Evolutionary conservation across 2,113 vertebrate genomes (phyloP).

Genomic region (Nothoprocta pentlandii): DNA sequence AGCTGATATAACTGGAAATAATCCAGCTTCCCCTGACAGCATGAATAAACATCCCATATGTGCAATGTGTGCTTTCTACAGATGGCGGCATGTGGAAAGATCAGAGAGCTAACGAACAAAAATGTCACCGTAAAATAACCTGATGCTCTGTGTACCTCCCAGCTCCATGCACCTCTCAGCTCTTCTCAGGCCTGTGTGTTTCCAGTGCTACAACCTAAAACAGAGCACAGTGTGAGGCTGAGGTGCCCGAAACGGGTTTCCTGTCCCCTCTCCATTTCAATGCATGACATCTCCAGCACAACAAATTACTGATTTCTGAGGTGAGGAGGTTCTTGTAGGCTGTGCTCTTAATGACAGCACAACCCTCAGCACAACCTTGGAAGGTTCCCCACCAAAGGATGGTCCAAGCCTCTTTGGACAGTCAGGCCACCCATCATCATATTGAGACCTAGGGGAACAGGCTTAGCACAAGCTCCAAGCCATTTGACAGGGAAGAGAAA

Average conservation of each 20-base stretch:
- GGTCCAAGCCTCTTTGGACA: background rate
- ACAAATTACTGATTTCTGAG: background rate
- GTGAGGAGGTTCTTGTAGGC: background rate
- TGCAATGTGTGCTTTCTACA: constrained; percentile 27
- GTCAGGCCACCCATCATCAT: background rate
- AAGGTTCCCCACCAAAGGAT: rapidly evolving
- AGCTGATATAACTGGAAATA: background rate
- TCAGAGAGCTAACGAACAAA: constrained; percentile 27
- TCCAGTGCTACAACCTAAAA: background rate
- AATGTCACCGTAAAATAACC: background rate
- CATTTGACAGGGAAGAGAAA: background rate
- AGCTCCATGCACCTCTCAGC: background rate
- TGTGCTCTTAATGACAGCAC: background rate
- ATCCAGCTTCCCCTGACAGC: background rate
- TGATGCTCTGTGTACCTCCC: background rate
- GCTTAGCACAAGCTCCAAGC: background rate
- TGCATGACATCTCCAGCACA: background rate
- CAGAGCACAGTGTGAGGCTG: background rate
- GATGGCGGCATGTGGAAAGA: constrained; percentile 42
- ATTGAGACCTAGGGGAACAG: rapidly evolving
- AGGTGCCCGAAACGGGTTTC: background rate
- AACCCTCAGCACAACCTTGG: background rate
- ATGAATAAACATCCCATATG: constrained; percentile 33
- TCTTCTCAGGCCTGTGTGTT: background rate
- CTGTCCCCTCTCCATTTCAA: background rate